Evolutionary conservation across 2,888 invertebrate species (phyloP).

Genomic region (Platycheirus albimanus): DNA sequence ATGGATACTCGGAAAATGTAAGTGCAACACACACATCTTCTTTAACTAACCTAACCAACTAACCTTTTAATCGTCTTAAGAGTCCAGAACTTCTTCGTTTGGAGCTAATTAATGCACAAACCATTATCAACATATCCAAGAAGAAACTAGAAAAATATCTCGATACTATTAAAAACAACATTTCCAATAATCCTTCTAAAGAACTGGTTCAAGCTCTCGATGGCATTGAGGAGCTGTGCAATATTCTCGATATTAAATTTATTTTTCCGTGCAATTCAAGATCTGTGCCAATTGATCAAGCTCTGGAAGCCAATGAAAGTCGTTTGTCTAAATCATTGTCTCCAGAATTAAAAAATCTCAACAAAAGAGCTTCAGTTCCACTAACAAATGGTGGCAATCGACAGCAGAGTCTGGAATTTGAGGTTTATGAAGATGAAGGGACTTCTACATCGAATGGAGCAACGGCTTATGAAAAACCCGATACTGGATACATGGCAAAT

Average conservation of each 20-base stretch:
- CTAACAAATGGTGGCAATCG: not conserved
- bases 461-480: slow-evolving; percentile 80
- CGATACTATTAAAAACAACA: slow-evolving; percentile 80
- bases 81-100: slow-evolving; percentile 82
- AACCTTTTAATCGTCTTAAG: slow-evolving; percentile 75
- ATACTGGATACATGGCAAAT: slow-evolving; percentile 79
- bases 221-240: slow-evolving; percentile 83
- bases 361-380: not conserved
- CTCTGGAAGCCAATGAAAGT: slow-evolving; percentile 82
- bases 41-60: slow-evolving; percentile 6
- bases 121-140: slow-evolving; percentile 82
- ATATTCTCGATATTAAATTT: slow-evolving; percentile 80
- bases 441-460: slow-evolving; percentile 19
- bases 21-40: slow-evolving; percentile 40
- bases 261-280: slow-evolving; percentile 78
- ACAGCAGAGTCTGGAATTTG: slow-evolving; percentile 74
- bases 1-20: slow-evolving; percentile 82
- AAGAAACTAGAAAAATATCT: slow-evolving; percentile 83
- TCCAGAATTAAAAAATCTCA: slow-evolving; percentile 26
- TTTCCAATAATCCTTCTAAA: slow-evolving; percentile 78
- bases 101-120: slow-evolving; percentile 83
- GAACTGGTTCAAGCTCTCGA: slow-evolving; percentile 82
- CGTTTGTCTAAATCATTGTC: slow-evolving; percentile 68
- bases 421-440: slow-evolving; percentile 96
- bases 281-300: slow-evolving; percentile 80